phyloP scores from a whole-genome alignment of 2,797 vertebrate genomes.

The Pseudopleuronectes americanus region DNA sequence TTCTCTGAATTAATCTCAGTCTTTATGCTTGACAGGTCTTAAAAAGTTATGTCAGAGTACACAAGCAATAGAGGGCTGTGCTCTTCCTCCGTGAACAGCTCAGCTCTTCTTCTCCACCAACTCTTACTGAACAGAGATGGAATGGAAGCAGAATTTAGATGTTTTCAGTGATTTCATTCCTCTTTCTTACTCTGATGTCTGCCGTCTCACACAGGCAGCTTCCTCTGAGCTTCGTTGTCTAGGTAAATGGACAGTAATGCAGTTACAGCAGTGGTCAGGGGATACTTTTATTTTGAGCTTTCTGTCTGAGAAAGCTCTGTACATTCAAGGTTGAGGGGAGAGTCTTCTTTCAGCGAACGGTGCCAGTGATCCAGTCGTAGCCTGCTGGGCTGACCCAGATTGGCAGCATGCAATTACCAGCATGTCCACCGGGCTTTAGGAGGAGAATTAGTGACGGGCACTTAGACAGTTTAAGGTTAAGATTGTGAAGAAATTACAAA shows the following conservation, averaged over 20 bases:
- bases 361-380: slow-evolving; percentile 60
- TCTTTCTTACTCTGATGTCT: background rate
- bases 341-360: slow-evolving; percentile 61
- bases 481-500: slow-evolving; percentile 42
- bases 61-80: background rate
- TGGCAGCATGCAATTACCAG: slow-evolving; percentile 63
- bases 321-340: slow-evolving; percentile 57
- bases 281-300: slow-evolving; percentile 59
- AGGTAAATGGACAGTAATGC: slow-evolving; percentile 35
- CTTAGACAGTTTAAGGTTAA: slow-evolving; percentile 44
- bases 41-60: slow-evolving; percentile 12
- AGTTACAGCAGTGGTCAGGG: slow-evolving; percentile 20
- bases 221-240: slow-evolving; percentile 22
- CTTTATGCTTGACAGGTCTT: slow-evolving; percentile 18
- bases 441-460: slow-evolving; percentile 38
- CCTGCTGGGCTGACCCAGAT: slow-evolving; percentile 70
- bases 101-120: background rate
- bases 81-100: background rate
- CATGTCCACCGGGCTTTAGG: slow-evolving; percentile 57
- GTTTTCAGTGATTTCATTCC: background rate
- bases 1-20: slow-evolving; percentile 18
- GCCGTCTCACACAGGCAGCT: slow-evolving; percentile 19
- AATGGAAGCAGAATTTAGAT: slow-evolving; percentile 1
- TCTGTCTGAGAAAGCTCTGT: slow-evolving; percentile 31
- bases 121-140: background rate